Evolutionary conservation across 2,888 invertebrate species (phyloP).

Genomic region (Andrena praecox): DNA sequence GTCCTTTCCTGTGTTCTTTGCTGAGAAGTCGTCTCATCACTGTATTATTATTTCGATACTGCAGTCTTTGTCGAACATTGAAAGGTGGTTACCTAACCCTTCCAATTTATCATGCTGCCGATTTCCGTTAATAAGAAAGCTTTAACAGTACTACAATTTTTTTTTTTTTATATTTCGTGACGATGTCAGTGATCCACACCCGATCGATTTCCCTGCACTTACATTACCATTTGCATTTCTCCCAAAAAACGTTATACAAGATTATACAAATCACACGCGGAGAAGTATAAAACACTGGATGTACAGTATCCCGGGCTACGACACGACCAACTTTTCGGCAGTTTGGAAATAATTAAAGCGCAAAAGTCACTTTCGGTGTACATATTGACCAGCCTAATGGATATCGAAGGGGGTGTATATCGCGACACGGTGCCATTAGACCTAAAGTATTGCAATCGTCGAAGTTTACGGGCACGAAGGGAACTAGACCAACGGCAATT

Average conservation of each 20-base stretch:
- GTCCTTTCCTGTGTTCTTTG: too few species aligned
- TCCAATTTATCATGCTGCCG: too few species aligned
- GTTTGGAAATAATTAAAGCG: conserved; percentile 7
- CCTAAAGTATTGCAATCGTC: conserved; percentile 31
- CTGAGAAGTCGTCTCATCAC: too few species aligned
- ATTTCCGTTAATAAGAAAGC: neutral
- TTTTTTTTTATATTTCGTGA: neutral
- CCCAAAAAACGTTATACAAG: neutral
- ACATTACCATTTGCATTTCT: neutral
- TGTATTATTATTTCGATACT: too few species aligned
- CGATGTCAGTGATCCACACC: neutral
- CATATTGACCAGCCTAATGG: neutral
- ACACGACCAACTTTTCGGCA: neutral
- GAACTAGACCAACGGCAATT: conserved; percentile 66
- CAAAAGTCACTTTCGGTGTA: neutral
- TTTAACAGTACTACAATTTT: neutral
- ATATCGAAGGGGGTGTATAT: neutral
- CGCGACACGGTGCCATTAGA: conserved; percentile 4
- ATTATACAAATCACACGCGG: neutral
- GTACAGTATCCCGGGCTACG: too few species aligned
- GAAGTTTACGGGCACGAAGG: conserved; percentile 46
- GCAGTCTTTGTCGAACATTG: too few species aligned
- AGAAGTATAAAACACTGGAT: neutral
- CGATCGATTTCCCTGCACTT: neutral
- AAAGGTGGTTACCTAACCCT: too few species aligned